Conservation (phyloP, 2,113 vertebrate species). For the Galbula dea region DNA sequence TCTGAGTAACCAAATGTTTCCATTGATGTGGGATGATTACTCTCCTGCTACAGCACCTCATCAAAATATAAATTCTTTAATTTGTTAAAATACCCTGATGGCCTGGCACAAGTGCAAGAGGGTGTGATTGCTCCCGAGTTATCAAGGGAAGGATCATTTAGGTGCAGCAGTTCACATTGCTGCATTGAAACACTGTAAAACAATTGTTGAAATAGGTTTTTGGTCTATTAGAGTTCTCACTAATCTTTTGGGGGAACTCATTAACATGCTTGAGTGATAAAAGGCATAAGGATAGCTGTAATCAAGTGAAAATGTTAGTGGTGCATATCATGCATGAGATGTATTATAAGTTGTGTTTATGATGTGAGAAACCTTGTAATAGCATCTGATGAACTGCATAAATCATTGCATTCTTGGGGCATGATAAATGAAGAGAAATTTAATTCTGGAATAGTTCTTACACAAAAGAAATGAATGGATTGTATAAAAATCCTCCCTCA, state of each 20-base stretch:
- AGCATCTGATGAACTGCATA: background rate
- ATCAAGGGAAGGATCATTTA: background rate
- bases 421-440: background rate
- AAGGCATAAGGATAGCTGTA: conserved; percentile 25
- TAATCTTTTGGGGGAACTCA: conserved; percentile 26
- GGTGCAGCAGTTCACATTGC: conserved; percentile 3
- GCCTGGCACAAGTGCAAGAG: background rate
- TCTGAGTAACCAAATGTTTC: background rate
- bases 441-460: background rate
- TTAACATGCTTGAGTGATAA: conserved; percentile 41
- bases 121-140: background rate
- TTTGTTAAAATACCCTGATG: background rate
- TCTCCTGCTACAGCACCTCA: background rate
- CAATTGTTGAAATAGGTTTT: conserved; percentile 3
- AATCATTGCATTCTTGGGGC: conserved; percentile 1
- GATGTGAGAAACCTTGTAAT: conserved; percentile 16
- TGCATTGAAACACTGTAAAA: conserved; percentile 17
- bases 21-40: background rate
- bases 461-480: background rate
- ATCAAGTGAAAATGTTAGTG: background rate
- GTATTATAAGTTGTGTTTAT: conserved; percentile 15
- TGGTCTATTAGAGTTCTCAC: background rate
- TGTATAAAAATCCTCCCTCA: background rate
- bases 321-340: background rate
- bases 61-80: conserved; percentile 3